Evolutionary conservation across 2,113 vertebrate genomes (phyloP).

Genomic region (Felis chaus): DNA sequence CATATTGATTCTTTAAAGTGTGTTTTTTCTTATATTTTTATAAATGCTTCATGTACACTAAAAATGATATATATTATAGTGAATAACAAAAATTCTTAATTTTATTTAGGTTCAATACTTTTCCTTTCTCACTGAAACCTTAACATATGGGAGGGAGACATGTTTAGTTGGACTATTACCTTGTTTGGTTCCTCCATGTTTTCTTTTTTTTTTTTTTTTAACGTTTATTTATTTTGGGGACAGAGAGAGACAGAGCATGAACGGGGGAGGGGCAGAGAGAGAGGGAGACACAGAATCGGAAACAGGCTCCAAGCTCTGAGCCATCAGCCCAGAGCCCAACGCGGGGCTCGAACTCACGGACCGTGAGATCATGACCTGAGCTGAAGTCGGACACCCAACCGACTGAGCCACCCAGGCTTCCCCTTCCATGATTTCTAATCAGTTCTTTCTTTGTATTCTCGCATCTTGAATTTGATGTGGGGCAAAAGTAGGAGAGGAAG

Average conservation of each 20-base stretch:
- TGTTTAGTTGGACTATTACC: background rate
- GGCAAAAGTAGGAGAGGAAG: background rate
- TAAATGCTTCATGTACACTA: background rate
- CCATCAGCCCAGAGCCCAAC: no score
- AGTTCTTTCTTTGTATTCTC: background rate
- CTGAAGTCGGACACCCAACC: no score
- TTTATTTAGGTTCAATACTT: background rate
- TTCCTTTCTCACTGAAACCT: background rate
- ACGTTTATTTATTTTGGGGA: no score
- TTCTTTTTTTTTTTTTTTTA: no score
- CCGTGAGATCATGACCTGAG: no score
- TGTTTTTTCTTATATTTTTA: background rate
- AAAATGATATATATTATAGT: background rate
- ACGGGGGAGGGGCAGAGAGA: no score
- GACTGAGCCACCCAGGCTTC: no score
- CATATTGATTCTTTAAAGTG: background rate
- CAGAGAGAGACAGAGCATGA: no score
- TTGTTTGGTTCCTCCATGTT: background rate
- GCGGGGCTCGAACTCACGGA: no score
- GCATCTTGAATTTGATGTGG: background rate
- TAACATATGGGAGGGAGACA: background rate
- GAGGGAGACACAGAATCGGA: no score
- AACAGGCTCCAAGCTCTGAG: no score
- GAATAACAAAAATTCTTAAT: background rate
- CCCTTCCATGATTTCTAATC: background rate